phyloP scores from a whole-genome alignment of 2,113 vertebrate species.

The Sceloporus tristichus region DNA sequence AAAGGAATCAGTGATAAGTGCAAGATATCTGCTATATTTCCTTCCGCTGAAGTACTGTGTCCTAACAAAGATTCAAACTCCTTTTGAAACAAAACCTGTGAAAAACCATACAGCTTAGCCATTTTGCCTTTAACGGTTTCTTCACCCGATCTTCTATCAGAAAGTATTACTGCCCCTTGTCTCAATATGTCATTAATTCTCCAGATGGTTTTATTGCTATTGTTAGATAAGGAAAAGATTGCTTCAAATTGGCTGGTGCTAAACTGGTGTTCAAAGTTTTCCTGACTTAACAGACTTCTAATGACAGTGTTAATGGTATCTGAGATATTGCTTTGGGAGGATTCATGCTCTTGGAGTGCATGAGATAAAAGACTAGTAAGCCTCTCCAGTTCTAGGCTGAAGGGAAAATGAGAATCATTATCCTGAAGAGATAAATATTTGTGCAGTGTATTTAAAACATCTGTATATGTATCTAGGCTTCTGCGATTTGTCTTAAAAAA shows the following conservation, averaged over 20 bases:
- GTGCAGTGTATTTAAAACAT: conserved; percentile 57
- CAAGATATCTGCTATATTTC: conserved; percentile 49
- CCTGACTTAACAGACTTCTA: conserved; percentile 58
- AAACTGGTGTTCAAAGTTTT: conserved; percentile 58
- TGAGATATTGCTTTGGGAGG: conserved; percentile 54
- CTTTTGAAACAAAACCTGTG: conserved; percentile 48
- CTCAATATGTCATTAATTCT: conserved; percentile 58
- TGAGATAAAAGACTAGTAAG: conserved; percentile 54
- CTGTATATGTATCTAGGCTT: conserved; percentile 22
- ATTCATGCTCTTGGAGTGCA: conserved; percentile 49
- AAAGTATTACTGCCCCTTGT: conserved; percentile 57
- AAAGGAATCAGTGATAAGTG: conserved; percentile 54
- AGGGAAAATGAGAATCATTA: conserved; percentile 32
- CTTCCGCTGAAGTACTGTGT: conserved; percentile 7
- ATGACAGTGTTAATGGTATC: conserved; percentile 50
- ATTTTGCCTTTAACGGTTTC: conserved; percentile 53
- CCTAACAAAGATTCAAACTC: conserved; percentile 22
- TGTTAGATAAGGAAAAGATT: conserved; percentile 54
- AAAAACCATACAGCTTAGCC: conserved; percentile 53
- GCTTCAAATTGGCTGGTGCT: conserved; percentile 62
- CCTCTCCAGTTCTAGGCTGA: conserved; percentile 38
- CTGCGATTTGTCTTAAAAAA: conserved; percentile 48
- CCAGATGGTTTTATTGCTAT: conserved; percentile 49
- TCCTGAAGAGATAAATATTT: conserved; percentile 50
- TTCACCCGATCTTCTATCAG: conserved; percentile 27